Conservation (phyloP, 2,113 vertebrate species). For the Dendropsophus ebraccatus region DNA sequence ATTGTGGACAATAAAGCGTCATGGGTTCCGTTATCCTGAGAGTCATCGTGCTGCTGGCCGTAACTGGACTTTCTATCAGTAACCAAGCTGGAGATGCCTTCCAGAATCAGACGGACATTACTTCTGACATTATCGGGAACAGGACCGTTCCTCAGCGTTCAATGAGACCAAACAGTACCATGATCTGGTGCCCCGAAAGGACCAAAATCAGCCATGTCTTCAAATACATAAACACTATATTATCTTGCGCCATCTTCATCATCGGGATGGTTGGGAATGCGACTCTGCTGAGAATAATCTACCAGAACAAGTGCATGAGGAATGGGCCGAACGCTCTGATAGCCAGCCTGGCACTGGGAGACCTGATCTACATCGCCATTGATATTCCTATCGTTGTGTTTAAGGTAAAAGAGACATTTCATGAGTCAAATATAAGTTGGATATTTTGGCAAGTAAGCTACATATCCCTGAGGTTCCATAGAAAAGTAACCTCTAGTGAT, state of each 20-base stretch:
- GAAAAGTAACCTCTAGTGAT: neutral
- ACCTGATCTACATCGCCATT: slow-evolving; percentile 95
- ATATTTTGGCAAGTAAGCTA: neutral
- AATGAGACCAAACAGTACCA: slow-evolving; percentile 55
- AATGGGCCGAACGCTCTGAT: slow-evolving; percentile 97
- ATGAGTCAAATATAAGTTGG: neutral
- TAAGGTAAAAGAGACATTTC: slow-evolving; percentile 83
- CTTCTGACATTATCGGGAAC: slow-evolving; percentile 63
- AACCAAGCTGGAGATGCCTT: slow-evolving; percentile 68
- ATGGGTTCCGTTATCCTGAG: slow-evolving; percentile 71
- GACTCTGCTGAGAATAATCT: slow-evolving; percentile 96
- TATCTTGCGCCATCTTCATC: slow-evolving; percentile 90
- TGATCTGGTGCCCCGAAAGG: slow-evolving; percentile 67
- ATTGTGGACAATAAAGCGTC: slow-evolving; percentile 18
- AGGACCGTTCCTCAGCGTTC: slow-evolving; percentile 63
- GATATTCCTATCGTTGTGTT: slow-evolving; percentile 91
- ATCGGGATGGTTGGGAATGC: slow-evolving; percentile 94
- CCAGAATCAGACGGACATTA: slow-evolving; percentile 65
- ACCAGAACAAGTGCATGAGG: slow-evolving; percentile 98
- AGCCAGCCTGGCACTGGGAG: slow-evolving; percentile 93
- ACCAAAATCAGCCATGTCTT: slow-evolving; percentile 80
- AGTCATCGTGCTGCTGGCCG: slow-evolving; percentile 67
- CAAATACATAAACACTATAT: slow-evolving; percentile 92
- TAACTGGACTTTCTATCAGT: slow-evolving; percentile 67
- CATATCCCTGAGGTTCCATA: neutral